Evolutionary conservation across 2,888 invertebrate species (phyloP).

Genomic region (Quadroppia sp.): DNA sequence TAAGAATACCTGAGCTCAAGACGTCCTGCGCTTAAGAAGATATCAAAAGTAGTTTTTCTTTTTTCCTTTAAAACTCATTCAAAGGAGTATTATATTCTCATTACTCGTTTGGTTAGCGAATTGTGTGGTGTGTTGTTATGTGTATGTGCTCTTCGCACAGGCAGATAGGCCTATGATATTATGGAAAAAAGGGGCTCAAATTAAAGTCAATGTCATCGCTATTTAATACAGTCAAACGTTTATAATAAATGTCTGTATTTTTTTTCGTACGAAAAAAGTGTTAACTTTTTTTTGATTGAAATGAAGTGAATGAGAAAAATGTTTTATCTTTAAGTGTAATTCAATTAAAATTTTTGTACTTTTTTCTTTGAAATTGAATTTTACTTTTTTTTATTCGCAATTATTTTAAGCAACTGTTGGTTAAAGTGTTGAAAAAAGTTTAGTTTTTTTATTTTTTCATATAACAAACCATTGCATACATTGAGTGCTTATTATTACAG

Average conservation of each 20-base stretch:
- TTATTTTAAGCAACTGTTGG: too few species aligned
- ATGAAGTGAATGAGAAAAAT: too few species aligned
- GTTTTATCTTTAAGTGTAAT: too few species aligned
- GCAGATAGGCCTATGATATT: neutral
- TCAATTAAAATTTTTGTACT: too few species aligned
- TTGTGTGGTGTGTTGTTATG: neutral
- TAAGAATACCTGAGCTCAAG: slow-evolving; percentile 13
- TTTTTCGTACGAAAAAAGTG: neutral
- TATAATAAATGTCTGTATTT: neutral
- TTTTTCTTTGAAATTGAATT: too few species aligned
- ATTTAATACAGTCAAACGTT: neutral
- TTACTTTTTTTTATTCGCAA: too few species aligned
- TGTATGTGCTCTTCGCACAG: neutral
- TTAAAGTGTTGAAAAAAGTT: neutral
- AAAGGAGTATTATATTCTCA: slow-evolving; percentile 15
- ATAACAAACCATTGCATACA: too few species aligned
- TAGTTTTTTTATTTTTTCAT: too few species aligned
- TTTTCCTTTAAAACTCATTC: neutral
- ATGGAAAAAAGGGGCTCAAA: neutral
- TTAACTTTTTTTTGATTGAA: too few species aligned
- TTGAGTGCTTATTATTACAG: too few species aligned
- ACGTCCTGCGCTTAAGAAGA: slow-evolving; percentile 13
- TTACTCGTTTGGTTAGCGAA: neutral
- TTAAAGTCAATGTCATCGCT: neutral
- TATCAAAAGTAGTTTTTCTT: slow-evolving; percentile 1